phyloP scores from a whole-genome alignment of 2,797 vertebrate genomes.

The Enteromius treurensis region DNA sequence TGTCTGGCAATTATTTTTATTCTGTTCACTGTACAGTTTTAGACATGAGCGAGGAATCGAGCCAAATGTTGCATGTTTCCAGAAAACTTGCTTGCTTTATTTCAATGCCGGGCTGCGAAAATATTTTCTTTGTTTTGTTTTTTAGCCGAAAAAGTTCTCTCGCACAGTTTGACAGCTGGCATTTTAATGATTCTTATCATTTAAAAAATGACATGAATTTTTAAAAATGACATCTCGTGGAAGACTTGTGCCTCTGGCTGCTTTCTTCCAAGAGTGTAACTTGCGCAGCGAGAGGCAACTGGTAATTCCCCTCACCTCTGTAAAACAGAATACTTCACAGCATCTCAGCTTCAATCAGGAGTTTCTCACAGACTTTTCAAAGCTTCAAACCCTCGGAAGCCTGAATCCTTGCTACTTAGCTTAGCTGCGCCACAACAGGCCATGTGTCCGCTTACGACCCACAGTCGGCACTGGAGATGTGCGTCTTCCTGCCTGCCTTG shows the following conservation, averaged over 20 bases:
- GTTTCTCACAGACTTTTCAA: slow-evolving; percentile 35
- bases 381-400: slow-evolving; percentile 29
- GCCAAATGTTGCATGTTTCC: slow-evolving; percentile 49
- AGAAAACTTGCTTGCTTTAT: slow-evolving; percentile 50
- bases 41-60: slow-evolving; percentile 46
- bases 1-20: slow-evolving; percentile 45
- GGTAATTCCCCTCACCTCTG: slow-evolving; percentile 42
- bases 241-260: slow-evolving; percentile 53
- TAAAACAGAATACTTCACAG: slow-evolving; percentile 50
- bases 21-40: slow-evolving; percentile 49
- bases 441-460: slow-evolving; percentile 63
- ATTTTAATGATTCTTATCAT: slow-evolving; percentile 62
- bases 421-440: slow-evolving; percentile 55
- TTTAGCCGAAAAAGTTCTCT: slow-evolving; percentile 13
- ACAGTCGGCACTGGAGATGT: slow-evolving; percentile 56
- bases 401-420: slow-evolving; percentile 42
- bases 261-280: slow-evolving; percentile 44
- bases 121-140: slow-evolving; percentile 62
- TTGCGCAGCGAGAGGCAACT: slow-evolving; percentile 34
- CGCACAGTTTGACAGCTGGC: slow-evolving; percentile 57
- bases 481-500: slow-evolving; percentile 64
- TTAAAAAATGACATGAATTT: slow-evolving; percentile 57
- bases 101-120: slow-evolving; percentile 53
- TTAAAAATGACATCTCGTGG: slow-evolving; percentile 51
- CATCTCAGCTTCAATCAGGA: slow-evolving; percentile 41